These are phyloP conservation scores for Theropithecus gelada DNA, from an alignment of 2,113 vertebrate genomes.

Conservation along the genomic window DNA sequence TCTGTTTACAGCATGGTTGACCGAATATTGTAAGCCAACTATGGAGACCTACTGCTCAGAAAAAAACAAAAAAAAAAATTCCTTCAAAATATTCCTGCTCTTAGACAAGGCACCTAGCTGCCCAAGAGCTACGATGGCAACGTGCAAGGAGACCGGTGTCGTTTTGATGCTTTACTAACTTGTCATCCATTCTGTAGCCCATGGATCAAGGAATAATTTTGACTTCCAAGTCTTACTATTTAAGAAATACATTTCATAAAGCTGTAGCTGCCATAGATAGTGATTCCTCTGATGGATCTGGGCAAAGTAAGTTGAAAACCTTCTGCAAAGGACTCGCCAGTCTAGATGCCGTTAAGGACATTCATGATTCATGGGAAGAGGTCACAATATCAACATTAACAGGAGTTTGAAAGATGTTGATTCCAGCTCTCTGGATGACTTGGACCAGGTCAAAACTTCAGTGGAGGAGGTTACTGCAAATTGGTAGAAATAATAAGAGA, in stretches of 20 bases:
- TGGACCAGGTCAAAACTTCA: neutral
- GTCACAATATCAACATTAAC: neutral
- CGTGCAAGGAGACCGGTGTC: neutral
- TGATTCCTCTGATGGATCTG: neutral
- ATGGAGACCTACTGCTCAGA: neutral
- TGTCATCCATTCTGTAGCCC: neutral
- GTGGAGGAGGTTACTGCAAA: neutral
- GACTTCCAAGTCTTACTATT: too few species aligned
- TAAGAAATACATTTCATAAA: neutral
- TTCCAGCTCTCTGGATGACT: neutral
- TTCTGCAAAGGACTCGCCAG: neutral
- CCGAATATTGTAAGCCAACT: neutral
- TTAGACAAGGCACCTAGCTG: neutral
- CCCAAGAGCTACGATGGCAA: neutral
- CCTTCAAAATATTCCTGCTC: neutral
- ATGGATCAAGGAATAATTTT: neutral
- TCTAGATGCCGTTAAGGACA: neutral
- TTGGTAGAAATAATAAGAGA: neutral
- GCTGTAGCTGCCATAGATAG: neutral
- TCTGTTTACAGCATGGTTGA: neutral
- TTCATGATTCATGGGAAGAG: neutral
- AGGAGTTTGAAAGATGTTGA: neutral
- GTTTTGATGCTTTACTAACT: neutral
- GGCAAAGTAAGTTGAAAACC: neutral
- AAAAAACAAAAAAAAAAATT: neutral